Conservation (phyloP, 2,888 invertebrate species). For the Bellardia pandia region DNA sequence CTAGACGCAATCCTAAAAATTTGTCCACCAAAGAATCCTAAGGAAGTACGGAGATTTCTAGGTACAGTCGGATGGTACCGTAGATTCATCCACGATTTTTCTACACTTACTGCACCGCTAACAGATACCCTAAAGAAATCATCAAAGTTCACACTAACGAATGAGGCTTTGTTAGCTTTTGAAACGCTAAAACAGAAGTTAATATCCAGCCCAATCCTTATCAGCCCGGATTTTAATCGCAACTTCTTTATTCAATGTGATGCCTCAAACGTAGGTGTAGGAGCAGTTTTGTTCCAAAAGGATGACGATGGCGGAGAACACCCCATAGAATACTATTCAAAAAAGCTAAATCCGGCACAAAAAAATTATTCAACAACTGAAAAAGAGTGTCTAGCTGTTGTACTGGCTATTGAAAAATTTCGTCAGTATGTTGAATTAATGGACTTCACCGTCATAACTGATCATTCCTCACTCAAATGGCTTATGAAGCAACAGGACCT, state of each 20-base stretch:
- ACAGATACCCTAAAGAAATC: slow-evolving; percentile 27
- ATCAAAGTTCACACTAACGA: neutral
- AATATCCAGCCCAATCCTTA: slow-evolving; percentile 28
- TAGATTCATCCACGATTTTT: neutral
- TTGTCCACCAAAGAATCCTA: neutral
- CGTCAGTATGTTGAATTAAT: too few species aligned
- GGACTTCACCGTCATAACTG: too few species aligned
- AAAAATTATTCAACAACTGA: neutral
- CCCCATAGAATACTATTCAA: slow-evolving; percentile 8
- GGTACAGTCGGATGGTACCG: slow-evolving; percentile 43
- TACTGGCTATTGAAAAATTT: too few species aligned
- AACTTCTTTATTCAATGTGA: slow-evolving; percentile 51
- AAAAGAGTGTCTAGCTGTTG: too few species aligned
- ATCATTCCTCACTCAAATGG: too few species aligned
- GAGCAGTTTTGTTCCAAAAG: slow-evolving; percentile 48
- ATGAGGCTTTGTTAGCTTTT: neutral
- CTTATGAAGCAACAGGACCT: too few species aligned
- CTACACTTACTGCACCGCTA: slow-evolving; percentile 13
- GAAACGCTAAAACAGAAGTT: slow-evolving; percentile 23
- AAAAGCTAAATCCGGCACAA: neutral
- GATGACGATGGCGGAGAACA: slow-evolving; percentile 29
- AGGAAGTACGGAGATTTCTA: slow-evolving; percentile 17
- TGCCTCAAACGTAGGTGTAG: slow-evolving; percentile 37
- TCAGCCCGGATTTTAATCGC: slow-evolving; percentile 33
- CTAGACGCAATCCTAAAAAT: neutral